Evolutionary conservation across 2,888 invertebrate species (phyloP), one percentile per base, ranked within the genome.

Genomic region (Cantharis nigra): DNA sequence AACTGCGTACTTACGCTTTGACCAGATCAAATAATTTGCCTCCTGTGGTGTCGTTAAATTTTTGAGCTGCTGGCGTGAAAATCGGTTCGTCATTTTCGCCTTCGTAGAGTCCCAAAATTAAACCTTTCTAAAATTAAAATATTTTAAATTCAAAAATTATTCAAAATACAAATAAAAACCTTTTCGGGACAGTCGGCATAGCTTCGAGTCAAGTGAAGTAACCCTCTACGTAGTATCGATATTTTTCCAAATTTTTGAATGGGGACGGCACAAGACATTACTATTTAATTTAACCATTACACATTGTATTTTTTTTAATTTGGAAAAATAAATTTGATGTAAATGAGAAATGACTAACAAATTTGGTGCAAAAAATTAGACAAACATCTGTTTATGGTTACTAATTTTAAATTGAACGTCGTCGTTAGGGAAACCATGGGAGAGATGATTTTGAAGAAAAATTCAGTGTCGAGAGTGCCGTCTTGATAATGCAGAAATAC

Each of bases 91-190:
- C 86, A 23, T 86, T 84, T 20, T 88, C 87, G 9, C 85, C 85
- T 80, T 91, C 89, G 83, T 91, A 91, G 14, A 91, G 89, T 0
- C 91, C 91, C 71, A 92, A 83, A 74, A 92, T 91, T n/a, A 91
- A 82, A 1, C 91, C 91, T 87, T 90, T 91, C 91, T 91, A 70
- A 78, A 75, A 63, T 4, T n/a, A 7, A 16, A 70, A 67, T 13
- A 26, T 4, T 9, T 28, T 18, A 7, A 65, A 33, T 30, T 67
- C 0, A 26, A 67, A 67, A 23, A n/a, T 10, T 14, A 69, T 7
- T 62, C 3, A 4, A 49, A 18, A 20, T 18, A 23, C 9, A 33
- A 33, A 73, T 33, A 23, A 23, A 18, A 23, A 67, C 65, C 65
- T 67, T 67, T 67, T 67, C 65, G 9, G 23, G 9, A 67, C 65